These are phyloP conservation scores for Oenanthe melanoleuca DNA, from an alignment of 2,113 vertebrate species.

Conservation along the genomic window DNA sequence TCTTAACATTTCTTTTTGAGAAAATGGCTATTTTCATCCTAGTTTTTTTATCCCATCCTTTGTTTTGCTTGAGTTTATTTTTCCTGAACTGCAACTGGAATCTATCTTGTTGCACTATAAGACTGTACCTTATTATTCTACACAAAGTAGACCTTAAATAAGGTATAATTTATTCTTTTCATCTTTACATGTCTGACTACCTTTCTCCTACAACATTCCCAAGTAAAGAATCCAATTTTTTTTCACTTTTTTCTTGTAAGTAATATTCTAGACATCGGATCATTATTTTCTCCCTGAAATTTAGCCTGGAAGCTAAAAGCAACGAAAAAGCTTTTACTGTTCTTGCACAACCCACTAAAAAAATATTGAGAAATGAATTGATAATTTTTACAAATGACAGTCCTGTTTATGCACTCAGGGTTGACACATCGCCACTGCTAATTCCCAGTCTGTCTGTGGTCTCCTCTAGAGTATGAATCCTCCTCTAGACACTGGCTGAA, in stretches of 20 bases:
- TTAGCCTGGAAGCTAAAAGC: background rate
- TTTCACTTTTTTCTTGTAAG: background rate
- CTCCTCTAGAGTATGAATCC: background rate
- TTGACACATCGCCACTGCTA: background rate
- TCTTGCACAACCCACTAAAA: background rate
- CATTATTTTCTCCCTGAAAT: background rate
- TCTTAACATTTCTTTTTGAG: background rate
- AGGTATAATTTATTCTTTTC: background rate
- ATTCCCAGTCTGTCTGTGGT: background rate
- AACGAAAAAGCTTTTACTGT: background rate
- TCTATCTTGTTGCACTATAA: background rate
- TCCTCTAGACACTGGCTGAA: background rate
- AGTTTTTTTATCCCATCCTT: background rate
- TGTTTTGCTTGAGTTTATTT: background rate
- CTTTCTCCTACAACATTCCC: background rate
- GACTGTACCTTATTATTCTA: background rate
- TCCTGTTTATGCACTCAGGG: background rate
- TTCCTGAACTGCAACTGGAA: background rate
- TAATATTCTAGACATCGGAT: background rate
- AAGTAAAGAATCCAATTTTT: background rate
- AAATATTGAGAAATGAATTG: background rate
- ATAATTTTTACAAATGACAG: background rate
- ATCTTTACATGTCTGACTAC: background rate
- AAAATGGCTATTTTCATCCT: background rate
- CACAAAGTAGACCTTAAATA: background rate